Base-by-base conservation (phyloP, 1,140 invertebrate genomes). In the Popillia japonica region DNA sequence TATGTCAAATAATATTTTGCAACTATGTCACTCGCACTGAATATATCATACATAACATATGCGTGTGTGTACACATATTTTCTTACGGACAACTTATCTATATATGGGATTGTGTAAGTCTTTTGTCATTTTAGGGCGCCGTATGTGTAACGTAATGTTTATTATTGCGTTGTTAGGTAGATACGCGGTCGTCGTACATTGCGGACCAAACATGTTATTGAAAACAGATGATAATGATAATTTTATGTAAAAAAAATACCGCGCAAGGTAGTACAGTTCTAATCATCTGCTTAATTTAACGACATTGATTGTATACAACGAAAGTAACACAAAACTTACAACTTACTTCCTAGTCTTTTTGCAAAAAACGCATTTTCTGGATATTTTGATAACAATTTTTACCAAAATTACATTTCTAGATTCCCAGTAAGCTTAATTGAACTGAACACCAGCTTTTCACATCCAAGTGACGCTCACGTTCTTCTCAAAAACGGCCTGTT, bases 1-100 rank as follows among this genome's bases (percentile, higher is more conserved):
- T 68, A 68, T 68, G 61, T 68, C 61, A 68, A 68, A 68, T 68
- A 68, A 68, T 68, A 68, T 68, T 68, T 68, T 68, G 61, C 61
- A 68, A 68, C 22, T 68, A 68, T 20, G 61, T 68, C 61, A 68
- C 61, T 11, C 27, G 27, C 27, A 34, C 27, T 34, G 27, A 34
- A 34, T 34, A 34, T 34, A 34, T 34, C 27, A 34, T 34, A 34
- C 27, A 34, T 34, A 34, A 34, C 10, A 48, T 48, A 48, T n/a
- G 44, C 44, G 44, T 48, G 44, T 48, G 44, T 8, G 42, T n/a
- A n/a, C 42, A 55, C 48, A 55, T 55, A 55, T 55, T 68, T 68
- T 68, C 27, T 68, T 23, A 68, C 27, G 61, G 20, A 8, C 11
- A 22, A 20, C 9, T 64, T 64, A 64, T 64, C 59, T 20, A 17